Conservation (phyloP, 2,797 vertebrate species). For the Hephaestus fuliginosus region DNA sequence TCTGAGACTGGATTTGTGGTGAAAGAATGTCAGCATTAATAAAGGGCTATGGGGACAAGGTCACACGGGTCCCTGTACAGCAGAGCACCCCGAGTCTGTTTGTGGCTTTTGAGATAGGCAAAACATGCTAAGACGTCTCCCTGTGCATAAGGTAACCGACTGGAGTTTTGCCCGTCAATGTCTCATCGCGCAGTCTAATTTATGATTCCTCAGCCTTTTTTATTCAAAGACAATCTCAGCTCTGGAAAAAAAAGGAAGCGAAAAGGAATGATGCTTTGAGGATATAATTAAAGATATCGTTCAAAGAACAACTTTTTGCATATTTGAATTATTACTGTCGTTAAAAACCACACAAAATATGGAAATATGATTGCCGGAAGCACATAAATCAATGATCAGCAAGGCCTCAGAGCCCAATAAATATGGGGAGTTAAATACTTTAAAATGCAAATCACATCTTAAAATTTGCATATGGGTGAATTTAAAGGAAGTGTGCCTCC, state of each 20-base stretch:
- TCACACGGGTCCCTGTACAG: slow-evolving; percentile 82
- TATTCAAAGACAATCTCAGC: slow-evolving; percentile 87
- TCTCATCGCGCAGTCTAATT: slow-evolving; percentile 88
- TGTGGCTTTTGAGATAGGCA: slow-evolving; percentile 87
- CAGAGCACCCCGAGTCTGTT: slow-evolving; percentile 84
- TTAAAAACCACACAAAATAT: slow-evolving; percentile 99
- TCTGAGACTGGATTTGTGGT: slow-evolving; percentile 96
- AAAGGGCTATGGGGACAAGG: slow-evolving; percentile 91
- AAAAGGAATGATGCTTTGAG: slow-evolving; percentile 98
- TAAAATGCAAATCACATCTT: slow-evolving; percentile 99
- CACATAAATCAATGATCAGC: slow-evolving; percentile 99
- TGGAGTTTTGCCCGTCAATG: slow-evolving; percentile 69
- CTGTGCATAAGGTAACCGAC: slow-evolving; percentile 81
- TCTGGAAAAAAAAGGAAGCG: slow-evolving; percentile 58
- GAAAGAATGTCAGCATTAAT: slow-evolving; percentile 99
- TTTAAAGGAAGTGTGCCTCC: slow-evolving; percentile 98
- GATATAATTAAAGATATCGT: slow-evolving; percentile 99
- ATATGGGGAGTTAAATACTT: slow-evolving; percentile 99
- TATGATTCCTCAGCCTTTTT: slow-evolving; percentile 86
- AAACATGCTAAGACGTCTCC: slow-evolving; percentile 89
- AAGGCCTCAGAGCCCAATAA: slow-evolving; percentile 99
- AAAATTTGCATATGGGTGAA: slow-evolving; percentile 98
- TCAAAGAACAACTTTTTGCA: slow-evolving; percentile 99
- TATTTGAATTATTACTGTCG: slow-evolving; percentile 99
- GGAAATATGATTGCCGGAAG: slow-evolving; percentile 99